Evolutionary conservation across 2,113 vertebrate genomes (phyloP), one percentile per base, ranked within the genome.

Genomic region (Acrocephalus kingi): DNA sequence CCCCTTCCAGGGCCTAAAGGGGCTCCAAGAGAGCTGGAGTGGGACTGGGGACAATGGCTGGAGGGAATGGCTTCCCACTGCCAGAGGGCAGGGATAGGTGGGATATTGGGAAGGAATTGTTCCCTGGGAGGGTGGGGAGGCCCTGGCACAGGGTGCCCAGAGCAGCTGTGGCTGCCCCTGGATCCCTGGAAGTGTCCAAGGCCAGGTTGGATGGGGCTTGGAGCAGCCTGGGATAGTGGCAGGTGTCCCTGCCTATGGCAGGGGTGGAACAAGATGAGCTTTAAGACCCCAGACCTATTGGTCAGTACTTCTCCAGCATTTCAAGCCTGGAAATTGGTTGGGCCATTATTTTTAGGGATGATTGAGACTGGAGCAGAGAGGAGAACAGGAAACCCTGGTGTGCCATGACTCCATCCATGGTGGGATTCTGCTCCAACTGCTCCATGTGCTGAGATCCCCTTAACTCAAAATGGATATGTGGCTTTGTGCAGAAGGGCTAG

Each of bases 171-270:
- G 67, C 67, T 80, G 66, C 25, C 20, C 31, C 76, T 84, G 81
- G 48, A 58, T 58, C 67, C 43, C 35, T 80, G 58, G 43, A 0
- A 43, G 25, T 58, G 51, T 0, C 58, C 67, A 56, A 64, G 43
- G 25, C 21, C 58, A 51, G 35, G 43, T 0, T 43, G 67, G 75
- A 4, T 0, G 0, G 24, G 30, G 15, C n/a, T 87, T 14, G 49
- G 66, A 72, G 30, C 49, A 41, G 0, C 20, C 7, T 79, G 66
- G 17, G 13, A 2, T 0, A 4, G 35, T 43, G 43, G 37, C 1
- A 88, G 12, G 18, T 43, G 86, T 64, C 51, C 21, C 43, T 88
- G 51, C 9, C 28, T 41, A 10, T 27, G 31, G 51, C 30, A 48
- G 46, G 14, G 22, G 2, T 62, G 41, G 20, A 2, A 14, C 3